Base-by-base conservation (phyloP, 2,113 vertebrate genomes). In the Dromiciops gliroides region DNA sequence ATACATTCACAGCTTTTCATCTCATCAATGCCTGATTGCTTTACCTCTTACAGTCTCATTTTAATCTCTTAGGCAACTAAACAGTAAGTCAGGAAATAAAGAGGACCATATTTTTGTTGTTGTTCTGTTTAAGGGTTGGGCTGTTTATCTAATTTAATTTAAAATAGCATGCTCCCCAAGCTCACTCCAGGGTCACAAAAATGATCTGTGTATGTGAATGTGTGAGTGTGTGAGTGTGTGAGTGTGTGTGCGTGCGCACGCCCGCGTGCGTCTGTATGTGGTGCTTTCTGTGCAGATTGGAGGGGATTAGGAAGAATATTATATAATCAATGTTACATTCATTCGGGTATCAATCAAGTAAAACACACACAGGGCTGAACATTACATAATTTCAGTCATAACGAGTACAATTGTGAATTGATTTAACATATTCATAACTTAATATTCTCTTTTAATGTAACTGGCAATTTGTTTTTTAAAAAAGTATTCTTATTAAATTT, bases 351-450 rank as follows among this genome's bases (percentile, higher is more conserved):
- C 94, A 94, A 93, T 96, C 60, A 25, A 0, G 0, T 91, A 91
- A 97, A 47, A 53, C 91, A 56, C 0, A 31, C 1, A 92, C 0
- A 8, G 92, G 92, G 0, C 3, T 56, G 23, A 92, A 75, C 52
- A 93, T 91, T 26, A n/a, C 92, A 67, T 91, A 48, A 75, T 94
- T 96, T 97, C 0, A 91, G 53, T 91, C 89, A 9, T 60, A 95
- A 90, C 44, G 95, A 83, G 93, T 48, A 95, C 89, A 95, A 97
- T 89, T 94, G 8, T 91, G 96, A 97, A 2, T 91, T 95, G 94
- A 75, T 96, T 98, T 97, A 97, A 97, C 97, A 94, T 97, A 97
- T 97, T 97, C 94, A 94, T 94, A 97, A 95, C 89, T 97, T 96
- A 97, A 94, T 94, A 94, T 90, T 96, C 90, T 97, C 90, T 90